These are phyloP conservation scores for Dicycla oo DNA, from an alignment of 2,888 invertebrate genomes.

Conservation along the genomic window DNA sequence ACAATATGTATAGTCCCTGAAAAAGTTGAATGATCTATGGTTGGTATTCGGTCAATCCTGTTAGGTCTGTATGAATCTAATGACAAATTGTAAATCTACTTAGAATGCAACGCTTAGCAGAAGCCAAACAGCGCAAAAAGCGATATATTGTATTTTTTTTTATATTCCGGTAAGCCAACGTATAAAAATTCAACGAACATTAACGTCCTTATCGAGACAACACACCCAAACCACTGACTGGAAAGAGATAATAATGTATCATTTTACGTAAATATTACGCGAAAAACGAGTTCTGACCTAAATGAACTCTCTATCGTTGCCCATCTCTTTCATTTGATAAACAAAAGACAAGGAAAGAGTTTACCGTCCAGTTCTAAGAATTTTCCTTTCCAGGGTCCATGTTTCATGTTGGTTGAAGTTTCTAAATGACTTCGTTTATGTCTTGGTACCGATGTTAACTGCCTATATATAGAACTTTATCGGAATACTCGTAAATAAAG, in stretches of 20 bases:
- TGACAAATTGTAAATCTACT: no score
- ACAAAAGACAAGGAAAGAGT: conserved; percentile 46
- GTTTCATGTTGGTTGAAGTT: conserved; percentile 49
- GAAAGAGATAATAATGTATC: conserved; percentile 62
- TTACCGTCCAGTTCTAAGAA: conserved; percentile 22
- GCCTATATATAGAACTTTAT: conserved; percentile 67
- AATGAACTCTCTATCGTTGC: conserved; percentile 5
- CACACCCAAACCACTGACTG: conserved; percentile 54
- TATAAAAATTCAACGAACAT: conserved; percentile 25
- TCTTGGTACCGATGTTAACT: conserved; percentile 52
- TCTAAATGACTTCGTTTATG: conserved; percentile 63
- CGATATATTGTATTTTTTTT: conserved; percentile 6
- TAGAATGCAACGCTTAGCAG: no score
- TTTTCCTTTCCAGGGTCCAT: conserved; percentile 33
- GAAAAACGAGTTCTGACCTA: conserved; percentile 45
- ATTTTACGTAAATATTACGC: conserved; percentile 51
- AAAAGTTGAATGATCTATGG: no score
- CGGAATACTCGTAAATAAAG: conserved; percentile 65
- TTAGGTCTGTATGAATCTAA: no score
- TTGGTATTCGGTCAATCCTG: no score
- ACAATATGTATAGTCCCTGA: no score
- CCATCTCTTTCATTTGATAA: conserved; percentile 36
- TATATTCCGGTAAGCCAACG: conserved; percentile 12
- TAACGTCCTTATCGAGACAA: conserved; percentile 40
- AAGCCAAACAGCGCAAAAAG: background rate